Conservation (phyloP, 2,797 vertebrate genomes). For the Falco novaeseelandiae region DNA sequence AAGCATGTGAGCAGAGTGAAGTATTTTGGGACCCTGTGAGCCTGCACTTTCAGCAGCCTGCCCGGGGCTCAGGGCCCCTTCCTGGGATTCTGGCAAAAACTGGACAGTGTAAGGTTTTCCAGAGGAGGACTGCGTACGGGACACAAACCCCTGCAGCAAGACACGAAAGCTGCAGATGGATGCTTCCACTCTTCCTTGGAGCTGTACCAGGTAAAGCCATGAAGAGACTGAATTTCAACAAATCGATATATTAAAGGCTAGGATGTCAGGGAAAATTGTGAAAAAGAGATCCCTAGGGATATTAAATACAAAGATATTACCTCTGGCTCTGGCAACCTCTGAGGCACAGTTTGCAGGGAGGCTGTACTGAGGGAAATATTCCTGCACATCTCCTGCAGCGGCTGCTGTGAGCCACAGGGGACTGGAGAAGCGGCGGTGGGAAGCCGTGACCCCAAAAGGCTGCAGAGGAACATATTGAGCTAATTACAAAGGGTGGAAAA, state of each 20-base stretch:
- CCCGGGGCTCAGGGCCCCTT: neutral
- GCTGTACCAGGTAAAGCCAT: neutral
- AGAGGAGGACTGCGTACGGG: neutral
- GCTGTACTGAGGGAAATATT: neutral
- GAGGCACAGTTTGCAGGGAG: neutral
- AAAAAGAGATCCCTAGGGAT: neutral
- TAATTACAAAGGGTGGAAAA: neutral
- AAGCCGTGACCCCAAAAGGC: neutral
- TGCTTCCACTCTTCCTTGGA: neutral
- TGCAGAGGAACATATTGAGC: neutral
- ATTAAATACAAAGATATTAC: neutral
- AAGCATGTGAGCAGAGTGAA: neutral
- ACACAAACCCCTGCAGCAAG: neutral
- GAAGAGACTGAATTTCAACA: slow-evolving; percentile 8
- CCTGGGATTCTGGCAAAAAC: neutral
- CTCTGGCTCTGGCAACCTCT: neutral
- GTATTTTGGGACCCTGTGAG: neutral
- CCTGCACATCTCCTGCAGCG: neutral
- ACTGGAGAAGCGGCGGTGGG: neutral
- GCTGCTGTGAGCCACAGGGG: neutral
- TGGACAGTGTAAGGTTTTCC: neutral
- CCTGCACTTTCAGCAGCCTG: neutral
- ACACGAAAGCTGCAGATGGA: neutral
- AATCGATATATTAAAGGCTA: neutral
- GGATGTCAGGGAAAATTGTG: neutral